Conservation (phyloP, 2,797 vertebrate species). For the Pantherophis vulpinus region DNA sequence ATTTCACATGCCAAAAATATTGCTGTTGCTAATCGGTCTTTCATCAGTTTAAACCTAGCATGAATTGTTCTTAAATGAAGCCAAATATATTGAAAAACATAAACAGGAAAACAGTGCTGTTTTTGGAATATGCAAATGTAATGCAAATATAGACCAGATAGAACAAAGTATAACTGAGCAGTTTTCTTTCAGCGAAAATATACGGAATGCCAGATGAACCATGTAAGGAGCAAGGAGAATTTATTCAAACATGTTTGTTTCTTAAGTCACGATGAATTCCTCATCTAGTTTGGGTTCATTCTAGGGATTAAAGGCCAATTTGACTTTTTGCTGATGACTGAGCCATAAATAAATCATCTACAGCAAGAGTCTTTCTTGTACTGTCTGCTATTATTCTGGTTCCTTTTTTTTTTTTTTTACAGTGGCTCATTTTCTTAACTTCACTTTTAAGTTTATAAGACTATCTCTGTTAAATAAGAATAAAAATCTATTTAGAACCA, state of each 20-base stretch:
- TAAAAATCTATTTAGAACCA: neutral
- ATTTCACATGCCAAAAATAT: slow-evolving; percentile 30
- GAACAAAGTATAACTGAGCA: neutral
- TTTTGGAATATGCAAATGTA: slow-evolving; percentile 34
- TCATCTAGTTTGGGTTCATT: neutral
- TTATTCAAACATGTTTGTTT: neutral
- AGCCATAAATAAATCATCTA: neutral
- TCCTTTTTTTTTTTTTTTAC: neutral
- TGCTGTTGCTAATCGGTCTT: slow-evolving; percentile 27
- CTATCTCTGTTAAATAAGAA: neutral
- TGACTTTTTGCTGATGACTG: neutral
- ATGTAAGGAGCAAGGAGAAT: neutral
- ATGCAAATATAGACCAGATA: slow-evolving; percentile 15
- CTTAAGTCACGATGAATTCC: neutral
- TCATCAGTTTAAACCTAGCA: slow-evolving; percentile 25
- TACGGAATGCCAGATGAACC: neutral
- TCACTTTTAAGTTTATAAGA: neutral
- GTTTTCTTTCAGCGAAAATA: slow-evolving; percentile 5
- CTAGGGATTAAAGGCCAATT: neutral
- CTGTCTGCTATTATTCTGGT: neutral
- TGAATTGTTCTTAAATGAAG: slow-evolving; percentile 32
- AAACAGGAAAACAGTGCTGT: slow-evolving; percentile 37
- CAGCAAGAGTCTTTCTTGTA: neutral
- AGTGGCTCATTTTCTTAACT: neutral
- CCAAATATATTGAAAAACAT: slow-evolving; percentile 43